phyloP scores from a whole-genome alignment of 2,888 invertebrate species.

The Gari tellinella region DNA sequence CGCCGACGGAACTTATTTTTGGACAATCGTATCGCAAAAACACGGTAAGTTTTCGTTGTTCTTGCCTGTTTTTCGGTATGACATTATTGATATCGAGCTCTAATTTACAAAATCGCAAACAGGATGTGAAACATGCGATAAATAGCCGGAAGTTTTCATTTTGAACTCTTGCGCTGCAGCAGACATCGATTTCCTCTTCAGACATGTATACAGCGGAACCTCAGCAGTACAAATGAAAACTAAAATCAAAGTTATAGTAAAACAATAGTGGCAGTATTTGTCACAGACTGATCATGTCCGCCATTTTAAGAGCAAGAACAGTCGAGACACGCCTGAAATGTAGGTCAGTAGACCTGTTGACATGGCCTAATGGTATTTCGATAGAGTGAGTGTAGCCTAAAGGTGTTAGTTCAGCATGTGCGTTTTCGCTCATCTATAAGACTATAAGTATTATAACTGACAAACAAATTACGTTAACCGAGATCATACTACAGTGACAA shows the following conservation, averaged over 20 bases:
- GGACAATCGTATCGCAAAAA: not conserved
- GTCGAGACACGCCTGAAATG: conserved; percentile 23
- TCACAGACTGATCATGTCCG: conserved; percentile 30
- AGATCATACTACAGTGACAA: too few relatives aligned
- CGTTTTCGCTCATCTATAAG: too few relatives aligned
- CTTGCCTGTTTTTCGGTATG: not conserved
- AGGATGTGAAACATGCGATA: conserved; percentile 80
- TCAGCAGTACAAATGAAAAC: too few relatives aligned
- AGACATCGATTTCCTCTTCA: conserved; percentile 79
- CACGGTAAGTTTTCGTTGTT: not conserved
- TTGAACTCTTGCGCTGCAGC: conserved; percentile 75
- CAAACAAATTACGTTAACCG: too few relatives aligned
- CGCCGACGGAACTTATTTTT: not conserved
- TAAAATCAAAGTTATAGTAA: too few relatives aligned
- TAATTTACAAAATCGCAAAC: conserved; percentile 54
- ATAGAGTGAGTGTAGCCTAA: too few relatives aligned
- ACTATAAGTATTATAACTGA: too few relatives aligned
- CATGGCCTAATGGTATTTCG: too few relatives aligned
- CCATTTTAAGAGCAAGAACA: conserved; percentile 34
- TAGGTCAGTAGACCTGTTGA: conserved; percentile 52
- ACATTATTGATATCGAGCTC: not conserved
- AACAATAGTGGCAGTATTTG: too few relatives aligned
- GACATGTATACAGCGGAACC: not conserved
- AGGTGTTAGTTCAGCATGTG: too few relatives aligned
- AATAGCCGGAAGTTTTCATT: conserved; percentile 79